Evolutionary conservation across 2,797 vertebrate genomes (phyloP).

Genomic region (Geotrypetes seraphini): DNA sequence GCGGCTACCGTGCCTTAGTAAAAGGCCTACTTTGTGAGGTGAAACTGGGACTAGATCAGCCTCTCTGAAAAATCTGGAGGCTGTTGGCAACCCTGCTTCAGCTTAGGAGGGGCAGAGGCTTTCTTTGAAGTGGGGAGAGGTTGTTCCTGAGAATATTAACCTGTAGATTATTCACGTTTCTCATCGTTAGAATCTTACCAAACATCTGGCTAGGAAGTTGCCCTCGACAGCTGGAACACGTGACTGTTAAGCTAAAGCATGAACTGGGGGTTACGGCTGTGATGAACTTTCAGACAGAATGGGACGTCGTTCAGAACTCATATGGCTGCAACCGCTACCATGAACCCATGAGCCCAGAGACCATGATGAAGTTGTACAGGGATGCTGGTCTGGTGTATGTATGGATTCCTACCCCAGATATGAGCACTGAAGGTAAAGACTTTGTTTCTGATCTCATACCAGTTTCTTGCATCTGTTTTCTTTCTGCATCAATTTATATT

Average conservation of each 20-base stretch:
- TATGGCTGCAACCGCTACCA: constrained; percentile 72
- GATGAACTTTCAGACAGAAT: constrained; percentile 95
- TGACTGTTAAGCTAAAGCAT: constrained; percentile 85
- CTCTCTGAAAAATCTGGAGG: too few relatives aligned
- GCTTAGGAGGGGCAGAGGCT: neutral
- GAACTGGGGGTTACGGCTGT: constrained; percentile 85
- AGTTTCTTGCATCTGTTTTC: too few relatives aligned
- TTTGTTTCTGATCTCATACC: too few relatives aligned
- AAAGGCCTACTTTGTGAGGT: too few relatives aligned
- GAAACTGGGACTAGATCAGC: too few relatives aligned
- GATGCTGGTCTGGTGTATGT: constrained; percentile 79
- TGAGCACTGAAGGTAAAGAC: constrained; percentile 96
- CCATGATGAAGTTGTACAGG: constrained; percentile 78
- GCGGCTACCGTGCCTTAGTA: too few relatives aligned
- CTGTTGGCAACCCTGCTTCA: neutral
- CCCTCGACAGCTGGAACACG: constrained; percentile 82
- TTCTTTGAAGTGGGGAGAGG: too few relatives aligned
- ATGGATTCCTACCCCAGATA: constrained; percentile 92
- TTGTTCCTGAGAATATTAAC: neutral
- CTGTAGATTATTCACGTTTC: constrained; percentile 2
- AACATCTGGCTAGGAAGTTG: constrained; percentile 91
- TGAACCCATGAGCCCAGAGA: constrained; percentile 75
- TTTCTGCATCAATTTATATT: too few relatives aligned
- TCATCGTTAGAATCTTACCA: constrained; percentile 69
- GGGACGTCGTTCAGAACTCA: constrained; percentile 84